Percentiles rank a stretch among this genome's conserved stretches.
Conservation (phyloP, 1,140 invertebrate genomes). For the Teleogryllus occipitalis region DNA sequence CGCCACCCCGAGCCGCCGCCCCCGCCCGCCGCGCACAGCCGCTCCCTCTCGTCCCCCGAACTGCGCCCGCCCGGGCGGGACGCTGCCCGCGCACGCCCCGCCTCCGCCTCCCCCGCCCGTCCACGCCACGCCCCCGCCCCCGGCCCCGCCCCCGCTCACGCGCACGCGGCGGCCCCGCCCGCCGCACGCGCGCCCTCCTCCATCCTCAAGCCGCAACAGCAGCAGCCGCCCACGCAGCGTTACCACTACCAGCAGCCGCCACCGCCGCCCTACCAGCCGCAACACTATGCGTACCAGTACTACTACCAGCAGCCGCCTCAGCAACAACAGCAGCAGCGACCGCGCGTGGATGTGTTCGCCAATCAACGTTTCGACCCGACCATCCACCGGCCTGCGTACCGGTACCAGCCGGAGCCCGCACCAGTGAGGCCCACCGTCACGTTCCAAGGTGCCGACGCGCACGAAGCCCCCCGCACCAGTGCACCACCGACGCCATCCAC, state of each 20-base stretch:
- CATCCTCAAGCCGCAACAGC: constrained; percentile 6
- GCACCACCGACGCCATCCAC: constrained; percentile 26
- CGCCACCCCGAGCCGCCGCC: constrained; percentile 45
- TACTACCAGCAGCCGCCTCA: constrained; percentile 9
- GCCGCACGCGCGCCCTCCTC: constrained; percentile 26
- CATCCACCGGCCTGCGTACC: constrained; percentile 62
- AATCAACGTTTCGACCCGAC: constrained; percentile 63
- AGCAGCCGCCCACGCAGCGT: background rate
- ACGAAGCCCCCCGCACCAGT: background rate
- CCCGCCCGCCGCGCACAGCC: constrained; percentile 21
- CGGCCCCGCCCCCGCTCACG: constrained; percentile 23
- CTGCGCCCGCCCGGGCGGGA: no score
- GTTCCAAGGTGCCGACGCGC: constrained; percentile 63
- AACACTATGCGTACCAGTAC: background rate
- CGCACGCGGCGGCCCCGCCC: background rate
- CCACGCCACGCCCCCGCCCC: constrained; percentile 16
- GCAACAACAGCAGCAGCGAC: constrained; percentile 21
- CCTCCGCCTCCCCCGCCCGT: constrained; percentile 24
- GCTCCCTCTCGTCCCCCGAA: constrained; percentile 47
- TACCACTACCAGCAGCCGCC: constrained; percentile 42
- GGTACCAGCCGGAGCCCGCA: constrained; percentile 53
- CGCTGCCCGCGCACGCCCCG: constrained; percentile 24
- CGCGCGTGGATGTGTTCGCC: constrained; percentile 39
- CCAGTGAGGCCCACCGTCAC: constrained; percentile 55
- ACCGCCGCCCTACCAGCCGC: background rate